These are phyloP conservation scores for Penaeus vannamei DNA, from an alignment of 1,140 invertebrate genomes.

Conservation along the genomic window DNA sequence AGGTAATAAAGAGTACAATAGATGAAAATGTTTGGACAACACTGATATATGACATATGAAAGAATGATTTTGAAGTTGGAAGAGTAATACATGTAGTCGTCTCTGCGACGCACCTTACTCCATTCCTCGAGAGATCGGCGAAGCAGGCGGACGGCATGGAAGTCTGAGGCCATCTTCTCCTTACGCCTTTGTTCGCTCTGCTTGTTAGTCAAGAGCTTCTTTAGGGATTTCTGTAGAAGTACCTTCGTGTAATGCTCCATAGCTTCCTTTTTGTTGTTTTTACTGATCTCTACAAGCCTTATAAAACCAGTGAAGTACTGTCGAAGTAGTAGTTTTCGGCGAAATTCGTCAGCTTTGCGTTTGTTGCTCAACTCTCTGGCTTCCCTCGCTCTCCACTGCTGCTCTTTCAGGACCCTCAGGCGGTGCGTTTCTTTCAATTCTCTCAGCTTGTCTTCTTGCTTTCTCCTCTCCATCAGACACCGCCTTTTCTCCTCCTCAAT, in stretches of 20 bases:
- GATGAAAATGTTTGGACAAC: no score
- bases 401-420: constrained; percentile 42
- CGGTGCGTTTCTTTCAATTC: constrained; percentile 47
- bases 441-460: constrained; percentile 26
- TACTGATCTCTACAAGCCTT: constrained; percentile 36
- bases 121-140: constrained; percentile 26
- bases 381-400: constrained; percentile 46
- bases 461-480: constrained; percentile 37
- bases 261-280: constrained; percentile 29
- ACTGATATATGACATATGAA: no score
- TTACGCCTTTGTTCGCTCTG: constrained; percentile 42
- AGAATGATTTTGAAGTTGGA: no score
- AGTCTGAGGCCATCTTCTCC: constrained; percentile 36
- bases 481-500: constrained; percentile 55
- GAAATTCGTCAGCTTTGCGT: constrained; percentile 44
- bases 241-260: constrained; percentile 39
- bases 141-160: constrained; percentile 33
- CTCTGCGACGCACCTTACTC: constrained; percentile 22
- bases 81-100: no score
- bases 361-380: constrained; percentile 37
- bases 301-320: constrained; percentile 37
- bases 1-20: no score
- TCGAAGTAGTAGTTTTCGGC: constrained; percentile 14
- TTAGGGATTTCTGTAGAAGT: constrained; percentile 22
- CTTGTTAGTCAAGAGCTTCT: constrained; percentile 30